Conservation (phyloP, 2,113 vertebrate species). For the Microcebus griseorufus region DNA sequence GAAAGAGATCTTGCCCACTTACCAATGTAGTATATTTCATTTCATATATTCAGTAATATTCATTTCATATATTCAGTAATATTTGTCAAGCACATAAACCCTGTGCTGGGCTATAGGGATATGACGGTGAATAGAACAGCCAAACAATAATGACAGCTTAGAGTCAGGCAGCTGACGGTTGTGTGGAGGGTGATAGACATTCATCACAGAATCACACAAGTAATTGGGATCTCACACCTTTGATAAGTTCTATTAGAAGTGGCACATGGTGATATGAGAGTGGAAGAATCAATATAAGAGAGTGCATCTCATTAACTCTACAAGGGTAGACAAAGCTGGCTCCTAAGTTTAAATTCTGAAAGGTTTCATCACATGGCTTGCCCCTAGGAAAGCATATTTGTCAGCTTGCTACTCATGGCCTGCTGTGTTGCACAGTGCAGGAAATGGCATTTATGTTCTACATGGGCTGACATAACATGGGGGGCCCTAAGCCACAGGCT, state of each 20-base stretch:
- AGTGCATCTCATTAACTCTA: not conserved
- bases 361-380: not conserved
- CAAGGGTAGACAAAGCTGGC: not conserved
- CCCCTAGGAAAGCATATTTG: not conserved
- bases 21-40: not conserved
- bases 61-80: not conserved
- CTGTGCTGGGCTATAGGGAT: not conserved
- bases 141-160: not conserved
- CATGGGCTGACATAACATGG: not conserved
- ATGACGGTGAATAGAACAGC: not conserved
- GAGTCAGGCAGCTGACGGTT: not conserved
- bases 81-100: not conserved
- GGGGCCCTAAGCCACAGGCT: slow-evolving; percentile 50
- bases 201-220: not conserved
- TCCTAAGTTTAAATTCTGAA: not conserved
- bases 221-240: slow-evolving; percentile 37
- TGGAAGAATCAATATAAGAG: not conserved
- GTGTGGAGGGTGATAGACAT: not conserved
- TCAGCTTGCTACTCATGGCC: not conserved
- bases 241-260: not conserved
- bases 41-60: not conserved
- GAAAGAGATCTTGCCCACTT: not conserved
- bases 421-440: not conserved
- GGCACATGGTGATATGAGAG: not conserved
- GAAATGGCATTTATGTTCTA: slow-evolving; percentile 43